Evolutionary conservation across 1,140 invertebrate species (phyloP).

Genomic region (Solenopsis fugax): DNA sequence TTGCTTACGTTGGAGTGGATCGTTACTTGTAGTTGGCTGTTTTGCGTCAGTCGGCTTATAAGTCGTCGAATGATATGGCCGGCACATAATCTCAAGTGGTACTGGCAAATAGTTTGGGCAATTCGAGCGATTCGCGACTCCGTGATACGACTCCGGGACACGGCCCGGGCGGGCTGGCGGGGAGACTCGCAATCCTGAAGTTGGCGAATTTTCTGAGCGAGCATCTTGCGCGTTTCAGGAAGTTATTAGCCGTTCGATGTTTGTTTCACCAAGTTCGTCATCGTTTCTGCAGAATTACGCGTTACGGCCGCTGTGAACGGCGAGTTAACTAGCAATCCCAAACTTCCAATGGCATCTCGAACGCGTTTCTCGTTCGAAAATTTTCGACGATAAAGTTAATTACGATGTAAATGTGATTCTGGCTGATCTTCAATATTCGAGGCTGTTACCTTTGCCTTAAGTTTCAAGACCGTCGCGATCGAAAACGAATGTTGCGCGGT

Average conservation of each 20-base stretch:
- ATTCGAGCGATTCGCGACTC: conserved; percentile 14
- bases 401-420: conserved; percentile 8
- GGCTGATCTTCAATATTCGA: not conserved
- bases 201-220: conserved; percentile 48
- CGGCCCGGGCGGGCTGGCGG: too few species aligned
- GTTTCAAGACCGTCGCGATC: not conserved
- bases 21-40: conserved; percentile 56
- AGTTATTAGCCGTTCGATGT: conserved; percentile 59
- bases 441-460: not conserved
- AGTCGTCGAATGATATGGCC: conserved; percentile 54
- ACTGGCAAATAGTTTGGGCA: not conserved
- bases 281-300: conserved; percentile 33
- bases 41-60: conserved; percentile 46
- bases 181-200: conserved; percentile 14
- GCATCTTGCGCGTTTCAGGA: conserved; percentile 22
- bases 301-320: conserved; percentile 5
- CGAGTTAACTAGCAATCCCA: conserved; percentile 43
- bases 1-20: conserved; percentile 64
- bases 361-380: conserved; percentile 16
- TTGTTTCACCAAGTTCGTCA: conserved; percentile 49
- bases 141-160: not conserved
- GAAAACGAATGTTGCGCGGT: not conserved
- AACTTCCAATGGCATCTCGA: conserved; percentile 46
- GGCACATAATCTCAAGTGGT: conserved; percentile 45
- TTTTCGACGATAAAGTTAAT: conserved; percentile 38